These are phyloP conservation scores for Tachina fera DNA, from an alignment of 2,888 invertebrate genomes.

Conservation along the genomic window DNA sequence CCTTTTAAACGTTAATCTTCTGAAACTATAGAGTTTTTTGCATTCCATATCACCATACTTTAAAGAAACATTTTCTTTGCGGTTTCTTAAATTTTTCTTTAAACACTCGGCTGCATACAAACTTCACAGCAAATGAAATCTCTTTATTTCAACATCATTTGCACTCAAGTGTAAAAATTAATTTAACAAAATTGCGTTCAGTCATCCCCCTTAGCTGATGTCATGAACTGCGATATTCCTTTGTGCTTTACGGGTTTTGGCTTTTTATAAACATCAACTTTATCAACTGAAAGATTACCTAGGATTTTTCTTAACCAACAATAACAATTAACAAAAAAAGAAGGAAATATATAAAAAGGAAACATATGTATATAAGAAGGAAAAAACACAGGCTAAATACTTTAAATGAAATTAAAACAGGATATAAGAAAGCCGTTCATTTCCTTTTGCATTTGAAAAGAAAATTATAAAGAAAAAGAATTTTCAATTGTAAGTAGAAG, in stretches of 20 bases:
- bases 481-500: not conserved
- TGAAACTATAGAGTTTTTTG: too few relatives aligned
- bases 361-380: not conserved
- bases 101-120: not conserved
- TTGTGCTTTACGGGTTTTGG: not conserved
- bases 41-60: too few relatives aligned
- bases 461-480: not conserved
- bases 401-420: not conserved
- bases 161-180: conserved; percentile 31
- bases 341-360: conserved; percentile 6
- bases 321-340: not conserved
- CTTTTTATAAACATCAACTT: not conserved
- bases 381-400: not conserved
- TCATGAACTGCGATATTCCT: not conserved
- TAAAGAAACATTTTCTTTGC: not conserved
- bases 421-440: not conserved
- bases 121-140: not conserved
- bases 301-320: not conserved
- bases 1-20: too few relatives aligned
- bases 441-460: not conserved
- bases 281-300: conserved; percentile 22
- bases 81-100: conserved; percentile 1
- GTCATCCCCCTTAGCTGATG: not conserved
- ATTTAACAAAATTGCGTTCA: conserved; percentile 23
- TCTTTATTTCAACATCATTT: not conserved